These are phyloP conservation scores for Caenorhabditis sp. DNA, from an alignment of 2,888 invertebrate species.

Conservation along the genomic window DNA sequence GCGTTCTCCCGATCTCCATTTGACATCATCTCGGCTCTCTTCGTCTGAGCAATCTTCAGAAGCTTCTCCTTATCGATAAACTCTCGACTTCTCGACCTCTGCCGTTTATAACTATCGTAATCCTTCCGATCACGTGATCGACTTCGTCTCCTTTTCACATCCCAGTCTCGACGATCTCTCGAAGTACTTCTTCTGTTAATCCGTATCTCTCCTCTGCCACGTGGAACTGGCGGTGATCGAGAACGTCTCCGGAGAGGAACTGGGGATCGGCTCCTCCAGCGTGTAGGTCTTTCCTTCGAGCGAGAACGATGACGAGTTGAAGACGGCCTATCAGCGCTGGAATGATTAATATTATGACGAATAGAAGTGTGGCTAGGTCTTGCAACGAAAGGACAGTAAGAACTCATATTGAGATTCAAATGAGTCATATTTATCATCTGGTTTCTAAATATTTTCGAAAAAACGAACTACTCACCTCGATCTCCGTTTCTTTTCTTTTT, in stretches of 20 bases:
- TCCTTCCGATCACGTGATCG: slow-evolving; percentile 31
- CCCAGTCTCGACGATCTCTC: slow-evolving; percentile 21
- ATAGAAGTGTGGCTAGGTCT: no score
- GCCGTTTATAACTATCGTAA: slow-evolving; percentile 17
- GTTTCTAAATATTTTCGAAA: no score
- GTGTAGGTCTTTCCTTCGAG: no score
- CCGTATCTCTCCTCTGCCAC: neutral
- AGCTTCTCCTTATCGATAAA: slow-evolving; percentile 76
- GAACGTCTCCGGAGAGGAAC: neutral
- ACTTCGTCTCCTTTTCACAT: neutral
- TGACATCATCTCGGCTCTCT: slow-evolving; percentile 68
- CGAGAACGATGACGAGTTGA: slow-evolving; percentile 21
- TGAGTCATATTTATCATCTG: no score
- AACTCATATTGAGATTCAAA: no score
- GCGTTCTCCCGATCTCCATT: slow-evolving; percentile 49
- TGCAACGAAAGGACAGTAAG: no score
- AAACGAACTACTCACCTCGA: neutral
- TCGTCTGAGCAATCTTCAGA: slow-evolving; percentile 75
- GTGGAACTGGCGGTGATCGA: neutral
- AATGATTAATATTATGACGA: no score
- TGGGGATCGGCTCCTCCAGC: neutral
- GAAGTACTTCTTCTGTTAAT: slow-evolving; percentile 22
- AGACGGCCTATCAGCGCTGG: neutral
- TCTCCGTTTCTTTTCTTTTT: neutral
- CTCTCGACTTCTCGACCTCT: slow-evolving; percentile 49